Evolutionary conservation across 1,140 invertebrate species (phyloP).

Genomic region (Drosophila willistoni): DNA sequence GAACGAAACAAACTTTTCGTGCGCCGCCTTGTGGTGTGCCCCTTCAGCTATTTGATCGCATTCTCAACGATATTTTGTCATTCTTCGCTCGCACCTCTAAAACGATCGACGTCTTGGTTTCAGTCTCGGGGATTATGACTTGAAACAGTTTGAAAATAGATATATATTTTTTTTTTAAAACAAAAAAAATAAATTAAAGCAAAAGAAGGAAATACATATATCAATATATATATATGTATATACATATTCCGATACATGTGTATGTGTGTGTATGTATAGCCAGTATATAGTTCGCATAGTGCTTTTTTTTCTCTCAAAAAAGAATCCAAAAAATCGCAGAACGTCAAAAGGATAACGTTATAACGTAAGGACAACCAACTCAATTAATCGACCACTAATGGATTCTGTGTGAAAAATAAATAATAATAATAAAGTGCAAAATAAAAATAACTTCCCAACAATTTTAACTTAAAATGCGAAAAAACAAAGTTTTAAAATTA

Average conservation of each 20-base stretch:
- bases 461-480: conserved; percentile 21
- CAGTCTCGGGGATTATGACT: conserved; percentile 93
- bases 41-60: conserved; percentile 76
- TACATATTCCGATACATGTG: conserved; percentile 36
- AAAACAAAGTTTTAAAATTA: conserved; percentile 20
- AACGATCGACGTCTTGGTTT: conserved; percentile 95
- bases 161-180: conserved; percentile 76
- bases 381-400: conserved; percentile 22
- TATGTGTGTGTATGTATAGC: conserved; percentile 60
- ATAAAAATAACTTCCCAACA: conserved; percentile 28
- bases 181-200: conserved; percentile 34
- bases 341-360: conserved; percentile 76
- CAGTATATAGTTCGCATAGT: conserved; percentile 69
- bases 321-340: conserved; percentile 63
- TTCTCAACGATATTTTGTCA: conserved; percentile 83
- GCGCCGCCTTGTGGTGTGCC: conserved; percentile 37
- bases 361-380: conserved; percentile 50
- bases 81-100: conserved; percentile 92
- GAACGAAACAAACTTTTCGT: conserved; percentile 22
- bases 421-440: conserved; percentile 46
- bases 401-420: conserved; percentile 14
- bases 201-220: conserved; percentile 65
- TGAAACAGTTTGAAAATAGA: conserved; percentile 84
- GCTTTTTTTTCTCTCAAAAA: conserved; percentile 35
- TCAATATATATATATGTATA: conserved; percentile 62